These are phyloP conservation scores for Physella acuta DNA, from an alignment of 1,140 invertebrate species.

Conservation along the genomic window DNA sequence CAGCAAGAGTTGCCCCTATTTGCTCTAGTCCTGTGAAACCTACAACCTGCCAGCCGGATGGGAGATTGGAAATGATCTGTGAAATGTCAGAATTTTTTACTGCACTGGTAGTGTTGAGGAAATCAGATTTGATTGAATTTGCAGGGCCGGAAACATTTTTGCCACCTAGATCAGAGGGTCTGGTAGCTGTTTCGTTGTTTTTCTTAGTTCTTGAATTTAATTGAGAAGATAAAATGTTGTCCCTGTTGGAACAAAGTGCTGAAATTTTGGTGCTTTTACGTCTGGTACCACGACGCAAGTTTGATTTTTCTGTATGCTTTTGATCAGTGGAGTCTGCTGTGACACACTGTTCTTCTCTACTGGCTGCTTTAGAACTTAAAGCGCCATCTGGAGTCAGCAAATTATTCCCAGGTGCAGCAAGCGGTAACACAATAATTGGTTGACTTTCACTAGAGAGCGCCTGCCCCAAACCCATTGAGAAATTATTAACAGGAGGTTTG, in stretches of 20 bases:
- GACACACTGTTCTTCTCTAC: neutral
- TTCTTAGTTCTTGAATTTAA: too few species aligned
- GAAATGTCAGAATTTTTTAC: neutral
- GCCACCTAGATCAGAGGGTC: too few species aligned
- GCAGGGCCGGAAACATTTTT: too few species aligned
- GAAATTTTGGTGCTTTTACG: neutral
- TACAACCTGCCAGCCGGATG: constrained; percentile 13
- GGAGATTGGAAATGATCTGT: constrained; percentile 11
- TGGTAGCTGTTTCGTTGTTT: too few species aligned
- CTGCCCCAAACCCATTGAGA: too few species aligned
- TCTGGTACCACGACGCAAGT: neutral
- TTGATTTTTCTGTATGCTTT: neutral
- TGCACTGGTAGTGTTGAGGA: too few species aligned
- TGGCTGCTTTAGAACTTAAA: too few species aligned
- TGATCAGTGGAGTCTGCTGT: neutral
- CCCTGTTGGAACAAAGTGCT: neutral
- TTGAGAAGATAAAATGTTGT: too few species aligned
- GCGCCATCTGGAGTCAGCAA: too few species aligned
- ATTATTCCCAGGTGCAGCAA: neutral
- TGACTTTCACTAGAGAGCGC: too few species aligned
- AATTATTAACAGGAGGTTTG: neutral
- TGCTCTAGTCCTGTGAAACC: constrained; percentile 1
- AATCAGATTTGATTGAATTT: too few species aligned
- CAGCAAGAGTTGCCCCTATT: neutral
- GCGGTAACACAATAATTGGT: neutral